Conservation (phyloP, 2,113 vertebrate species). For the Donacobius atricapilla region DNA sequence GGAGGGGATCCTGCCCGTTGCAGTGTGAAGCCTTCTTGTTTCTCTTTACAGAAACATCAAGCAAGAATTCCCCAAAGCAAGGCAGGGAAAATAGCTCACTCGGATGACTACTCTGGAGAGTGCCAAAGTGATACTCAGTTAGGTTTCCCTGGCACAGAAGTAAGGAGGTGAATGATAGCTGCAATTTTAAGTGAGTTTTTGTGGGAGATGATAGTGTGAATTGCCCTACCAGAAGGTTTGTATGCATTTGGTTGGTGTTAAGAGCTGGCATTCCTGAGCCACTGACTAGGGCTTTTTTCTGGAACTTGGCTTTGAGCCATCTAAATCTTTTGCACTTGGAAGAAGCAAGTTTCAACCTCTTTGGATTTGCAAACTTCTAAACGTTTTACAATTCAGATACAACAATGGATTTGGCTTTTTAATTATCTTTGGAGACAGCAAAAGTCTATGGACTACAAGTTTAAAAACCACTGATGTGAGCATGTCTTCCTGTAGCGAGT, state of each 20-base stretch:
- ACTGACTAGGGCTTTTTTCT: conserved; percentile 25
- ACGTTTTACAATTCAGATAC: neutral
- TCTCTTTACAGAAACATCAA: neutral
- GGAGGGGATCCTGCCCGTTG: conserved; percentile 1
- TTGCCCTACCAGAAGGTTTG: neutral
- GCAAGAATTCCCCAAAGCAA: conserved; percentile 27
- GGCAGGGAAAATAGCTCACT: neutral
- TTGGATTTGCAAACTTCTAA: neutral
- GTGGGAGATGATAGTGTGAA: neutral
- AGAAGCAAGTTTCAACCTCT: conserved; percentile 15
- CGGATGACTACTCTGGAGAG: neutral
- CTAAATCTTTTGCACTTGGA: conserved; percentile 22
- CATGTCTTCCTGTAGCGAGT: neutral
- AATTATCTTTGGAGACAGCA: neutral
- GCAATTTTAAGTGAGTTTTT: neutral
- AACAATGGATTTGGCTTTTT: neutral
- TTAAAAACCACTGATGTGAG: neutral
- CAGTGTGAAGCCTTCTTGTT: neutral
- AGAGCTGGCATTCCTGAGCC: conserved; percentile 35
- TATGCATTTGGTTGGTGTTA: conserved; percentile 22
- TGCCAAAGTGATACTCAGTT: neutral
- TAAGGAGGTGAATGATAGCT: neutral
- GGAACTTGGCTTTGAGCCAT: conserved; percentile 19
- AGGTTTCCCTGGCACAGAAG: neutral
- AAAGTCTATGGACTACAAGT: neutral